These are phyloP conservation scores for Trachelus stipa DNA, from an alignment of 2,888 invertebrate genomes.

Conservation along the genomic window DNA sequence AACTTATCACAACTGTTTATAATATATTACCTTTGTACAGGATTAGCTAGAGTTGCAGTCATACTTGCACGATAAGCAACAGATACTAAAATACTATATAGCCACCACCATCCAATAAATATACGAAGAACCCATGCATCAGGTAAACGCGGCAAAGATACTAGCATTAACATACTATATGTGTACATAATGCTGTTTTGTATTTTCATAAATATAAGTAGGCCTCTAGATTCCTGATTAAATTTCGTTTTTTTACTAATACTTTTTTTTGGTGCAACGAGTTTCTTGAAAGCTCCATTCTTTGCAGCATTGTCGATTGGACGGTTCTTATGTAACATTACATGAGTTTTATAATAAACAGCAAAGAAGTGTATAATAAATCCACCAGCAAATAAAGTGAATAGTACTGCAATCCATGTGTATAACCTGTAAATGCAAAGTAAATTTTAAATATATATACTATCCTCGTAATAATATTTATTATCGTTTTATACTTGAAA, in stretches of 20 bases:
- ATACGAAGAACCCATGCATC: slow-evolving; percentile 84
- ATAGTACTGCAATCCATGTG: slow-evolving; percentile 81
- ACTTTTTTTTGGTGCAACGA: slow-evolving; percentile 1
- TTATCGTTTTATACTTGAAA: slow-evolving; percentile 71
- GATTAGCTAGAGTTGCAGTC: slow-evolving; percentile 86
- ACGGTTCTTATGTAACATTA: slow-evolving; percentile 29
- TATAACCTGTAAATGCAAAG: slow-evolving; percentile 69
- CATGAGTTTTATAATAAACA: slow-evolving; percentile 68
- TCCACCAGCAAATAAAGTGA: slow-evolving; percentile 76
- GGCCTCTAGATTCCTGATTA: slow-evolving; percentile 63
- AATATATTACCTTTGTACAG: slow-evolving; percentile 73
- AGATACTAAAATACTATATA: slow-evolving; percentile 83
- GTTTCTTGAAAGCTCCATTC: neutral
- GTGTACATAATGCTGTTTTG: slow-evolving; percentile 82
- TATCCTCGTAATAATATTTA: slow-evolving; percentile 6
- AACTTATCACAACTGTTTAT: neutral
- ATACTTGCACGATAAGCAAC: slow-evolving; percentile 86
- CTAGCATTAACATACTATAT: slow-evolving; percentile 83
- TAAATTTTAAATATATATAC: slow-evolving; percentile 12
- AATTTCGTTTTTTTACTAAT: neutral
- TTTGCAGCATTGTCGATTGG: neutral
- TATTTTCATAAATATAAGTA: slow-evolving; percentile 79
- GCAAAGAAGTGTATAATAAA: slow-evolving; percentile 76
- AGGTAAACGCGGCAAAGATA: slow-evolving; percentile 82
- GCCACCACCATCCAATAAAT: slow-evolving; percentile 89